Base-by-base conservation (phyloP, 2,797 vertebrate genomes). In the Manis javanica region DNA sequence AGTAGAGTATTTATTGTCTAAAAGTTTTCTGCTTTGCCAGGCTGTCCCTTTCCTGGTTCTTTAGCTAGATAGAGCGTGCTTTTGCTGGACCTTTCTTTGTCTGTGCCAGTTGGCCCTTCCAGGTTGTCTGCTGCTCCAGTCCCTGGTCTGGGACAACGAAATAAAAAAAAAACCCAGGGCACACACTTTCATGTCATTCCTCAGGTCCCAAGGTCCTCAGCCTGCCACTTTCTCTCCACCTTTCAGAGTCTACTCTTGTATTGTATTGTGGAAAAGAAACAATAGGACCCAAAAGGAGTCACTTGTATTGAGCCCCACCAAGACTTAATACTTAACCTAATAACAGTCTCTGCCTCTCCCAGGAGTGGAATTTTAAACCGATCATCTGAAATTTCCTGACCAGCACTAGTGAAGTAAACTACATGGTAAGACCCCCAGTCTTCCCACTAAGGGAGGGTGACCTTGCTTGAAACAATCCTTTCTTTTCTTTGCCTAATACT, bases 151-250 rank as follows among this genome's bases (percentile, higher is more conserved):
- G 46, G 31, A 63, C 64, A 53, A 23, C 34, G 16, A 93, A 78
- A n/a, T 34, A 31, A 26, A 81, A 51, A 31, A 42, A 23, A 74
- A 77, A 57, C 10, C 34, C 19, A 21, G 42, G 31, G 23, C 24
- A 15, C 9, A 11, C 0, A 2, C 8, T 34, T 21, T 31, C 3
- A 2, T 5, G 51, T 51, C 3, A 1, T 9, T 87, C 11, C 57
- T 74, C 3, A 3, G n/a, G 19, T 61, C 51, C 51, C 2, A 3
- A 31, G 31, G 46, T 42, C 34, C 34, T 61, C 63, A 9, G 63
- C 49, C 63, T 10, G 2, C 42, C 49, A 9, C 79, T n/a, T 66
- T 42, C 42, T 57, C 39, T 86, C 10, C 11, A 34, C 21, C 61
- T 72, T 42, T 82, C 69, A 19, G 34, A 66, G 46, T 83, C 55